Percentiles rank a stretch among this genome's conserved stretches.
Evolutionary conservation across 2,113 vertebrate species (phyloP).

Genomic region (Octodon degus): DNA sequence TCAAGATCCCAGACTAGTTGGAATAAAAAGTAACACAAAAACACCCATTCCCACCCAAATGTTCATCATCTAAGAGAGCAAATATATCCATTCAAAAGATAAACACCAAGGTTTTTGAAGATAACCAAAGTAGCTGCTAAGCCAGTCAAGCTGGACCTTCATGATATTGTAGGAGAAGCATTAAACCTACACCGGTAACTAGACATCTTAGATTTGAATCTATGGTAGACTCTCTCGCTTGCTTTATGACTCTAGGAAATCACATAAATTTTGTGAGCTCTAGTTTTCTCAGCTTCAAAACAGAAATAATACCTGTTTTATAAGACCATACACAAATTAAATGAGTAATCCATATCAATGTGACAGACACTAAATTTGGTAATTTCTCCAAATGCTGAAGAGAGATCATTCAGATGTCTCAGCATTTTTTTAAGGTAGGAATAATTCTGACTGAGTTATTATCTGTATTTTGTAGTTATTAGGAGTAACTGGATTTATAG

Average conservation of each 20-base stretch:
- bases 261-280: neutral
- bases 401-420: neutral
- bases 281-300: neutral
- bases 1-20: neutral
- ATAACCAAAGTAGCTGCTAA: neutral
- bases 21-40: neutral
- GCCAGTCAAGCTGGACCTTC: neutral
- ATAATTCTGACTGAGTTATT: neutral
- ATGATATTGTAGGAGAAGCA: neutral
- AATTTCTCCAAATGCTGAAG: neutral
- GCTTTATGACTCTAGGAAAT: neutral
- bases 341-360: neutral
- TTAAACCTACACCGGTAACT: neutral
- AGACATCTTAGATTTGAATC: neutral
- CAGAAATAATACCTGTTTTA: neutral
- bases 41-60: neutral
- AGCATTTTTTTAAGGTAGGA: constrained; percentile 1
- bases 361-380: neutral
- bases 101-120: neutral
- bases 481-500: neutral
- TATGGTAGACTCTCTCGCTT: neutral
- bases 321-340: neutral
- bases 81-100: neutral
- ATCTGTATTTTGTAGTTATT: neutral
- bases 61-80: neutral